Base-by-base conservation (phyloP, 2,888 invertebrate species). In the Ophion ventricosus region DNA sequence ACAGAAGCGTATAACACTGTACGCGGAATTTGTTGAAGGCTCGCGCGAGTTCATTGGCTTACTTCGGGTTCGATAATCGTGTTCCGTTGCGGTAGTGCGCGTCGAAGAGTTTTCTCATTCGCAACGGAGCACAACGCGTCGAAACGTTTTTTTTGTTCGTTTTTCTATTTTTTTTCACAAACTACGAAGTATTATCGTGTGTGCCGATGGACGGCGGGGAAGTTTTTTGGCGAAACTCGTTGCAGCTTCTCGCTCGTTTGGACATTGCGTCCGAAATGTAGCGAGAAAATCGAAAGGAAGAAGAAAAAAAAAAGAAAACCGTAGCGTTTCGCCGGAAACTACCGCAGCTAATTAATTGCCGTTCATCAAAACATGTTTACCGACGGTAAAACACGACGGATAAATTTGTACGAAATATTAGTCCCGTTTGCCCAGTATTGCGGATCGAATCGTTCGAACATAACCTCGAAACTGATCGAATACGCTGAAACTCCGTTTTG, bases 371-470 rank as follows among this genome's bases (percentile, higher is more conserved):
- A 88, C 80, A 89, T 90, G 89, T 90, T 89, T 87, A 90, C 90
- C 84, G 88, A 91, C 90, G 90, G 89, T 91, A 91, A 90, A 86
- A 85, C 75, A 72, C 80, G 23, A 23, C n/a, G 4, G 11, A 64
- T 72, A n/a, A 20, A 66, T 35, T 29, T 10, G 29, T 35, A 20
- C n/a, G 29, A 66, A 49, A 49, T 11, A 14, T 49, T 49, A 49
- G 14, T 49, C 49, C 14, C 14, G 1, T 17, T 17, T 17, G 49
- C 49, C 49, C 3, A 49, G 49, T 0, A 49, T 17, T 49, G 2
- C 49, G 17, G 49, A 49, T 17, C 49, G 49, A 49, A 49, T 49
- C 2, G 0, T 57, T 49, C 17, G 17, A 63, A 82, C 82, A 77
- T 82, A 82, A 82, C 82, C 82, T 82, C 72, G n/a, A 25, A 25